phyloP scores from a whole-genome alignment of 2,888 invertebrate species.

The Salpingus planirostris region DNA sequence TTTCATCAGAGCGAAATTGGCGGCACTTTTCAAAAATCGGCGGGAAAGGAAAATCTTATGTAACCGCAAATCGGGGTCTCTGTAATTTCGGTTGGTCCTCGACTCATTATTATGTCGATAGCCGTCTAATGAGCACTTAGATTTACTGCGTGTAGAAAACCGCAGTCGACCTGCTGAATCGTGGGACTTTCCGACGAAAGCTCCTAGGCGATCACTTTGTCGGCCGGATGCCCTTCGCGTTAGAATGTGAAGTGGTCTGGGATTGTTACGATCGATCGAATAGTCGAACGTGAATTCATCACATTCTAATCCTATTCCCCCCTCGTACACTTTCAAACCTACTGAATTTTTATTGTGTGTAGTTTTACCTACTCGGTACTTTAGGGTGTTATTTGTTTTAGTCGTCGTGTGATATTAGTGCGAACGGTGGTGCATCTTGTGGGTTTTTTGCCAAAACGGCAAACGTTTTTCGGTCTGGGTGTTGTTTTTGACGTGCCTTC shows the following conservation, averaged over 20 bases:
- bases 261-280: constrained; percentile 40
- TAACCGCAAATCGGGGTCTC: constrained; percentile 18
- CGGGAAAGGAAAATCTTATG: too few species aligned
- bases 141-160: constrained; percentile 26
- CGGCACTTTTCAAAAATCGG: too few species aligned
- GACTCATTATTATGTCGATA: constrained; percentile 26
- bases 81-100: constrained; percentile 29
- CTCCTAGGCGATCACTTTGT: background rate
- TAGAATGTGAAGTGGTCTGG: constrained; percentile 42
- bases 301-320: constrained; percentile 22
- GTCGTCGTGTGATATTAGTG: constrained; percentile 11
- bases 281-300: constrained; percentile 4
- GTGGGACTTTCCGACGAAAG: constrained; percentile 8
- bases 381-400: constrained; percentile 27
- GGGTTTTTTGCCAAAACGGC: too few species aligned
- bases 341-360: constrained; percentile 23
- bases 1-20: too few species aligned
- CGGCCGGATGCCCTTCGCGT: constrained; percentile 28
- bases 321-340: too few species aligned
- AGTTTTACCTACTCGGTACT: constrained; percentile 21
- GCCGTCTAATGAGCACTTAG: constrained; percentile 25
- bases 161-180: constrained; percentile 30
- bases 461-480: too few species aligned
- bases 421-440: background rate
- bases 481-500: constrained; percentile 4